Base-by-base conservation (phyloP, 1,140 invertebrate species). In the Chrysomallon squamiferum region DNA sequence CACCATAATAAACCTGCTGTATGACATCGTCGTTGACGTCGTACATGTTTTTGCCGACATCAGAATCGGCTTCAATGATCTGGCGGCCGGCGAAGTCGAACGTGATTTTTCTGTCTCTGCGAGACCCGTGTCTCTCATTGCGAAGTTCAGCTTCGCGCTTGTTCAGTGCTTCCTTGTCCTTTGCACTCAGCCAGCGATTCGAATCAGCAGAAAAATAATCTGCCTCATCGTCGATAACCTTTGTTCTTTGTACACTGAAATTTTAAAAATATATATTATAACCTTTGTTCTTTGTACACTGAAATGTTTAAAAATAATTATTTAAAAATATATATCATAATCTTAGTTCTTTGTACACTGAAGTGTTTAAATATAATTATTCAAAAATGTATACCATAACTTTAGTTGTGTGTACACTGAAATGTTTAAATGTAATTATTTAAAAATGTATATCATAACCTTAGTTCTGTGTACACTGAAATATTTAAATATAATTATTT, bases 141-240 rank as follows among this genome's bases (percentile, higher is more conserved):
- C 90, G 86, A 52, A 91, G 83, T 65, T 92, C 88, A 66, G 91
- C 89, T 80, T 93, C 90, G 22, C 91, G 89, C 72, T 91, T 89
- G 63, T 90, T 86, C 49, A 93, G 85, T 62, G 89, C 88, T 41
- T 90, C 88, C 71, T 91, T 88, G 77, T 96, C 91, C 13, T 87
- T 83, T 15, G 91, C 86, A 49, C 88, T 90, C 3, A 95, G 83
- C 95, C 95, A 97, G 25, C 91, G 91, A 66, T 86, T 86, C 13
- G 91, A 92, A 81, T 90, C 91, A 6, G 91, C 86, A 69, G 90
- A 90, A 86, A 94, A 98, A 84, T 98, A 98, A 85, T 98, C 96
- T 69, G 91, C 90, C 80, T 98, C 93, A 84, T 98, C 96, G 83
- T 98, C 96, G 66, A 96, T 96, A 2, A 98, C 94, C 77, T 90